phyloP scores from a whole-genome alignment of 2,888 invertebrate genomes.

The Pollenia amentaria region DNA sequence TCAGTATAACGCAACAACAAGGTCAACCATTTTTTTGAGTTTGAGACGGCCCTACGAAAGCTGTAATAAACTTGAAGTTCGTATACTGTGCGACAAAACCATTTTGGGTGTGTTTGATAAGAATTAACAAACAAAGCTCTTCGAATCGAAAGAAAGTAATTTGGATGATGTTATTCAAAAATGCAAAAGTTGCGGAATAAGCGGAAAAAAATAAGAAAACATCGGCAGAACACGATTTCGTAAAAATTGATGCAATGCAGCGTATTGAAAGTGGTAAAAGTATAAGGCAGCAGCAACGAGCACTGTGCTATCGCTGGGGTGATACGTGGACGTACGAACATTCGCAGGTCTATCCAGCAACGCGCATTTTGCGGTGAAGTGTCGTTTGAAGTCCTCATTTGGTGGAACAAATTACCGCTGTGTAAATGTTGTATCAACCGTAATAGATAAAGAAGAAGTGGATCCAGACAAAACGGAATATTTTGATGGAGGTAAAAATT shows the following conservation, averaged over 20 bases:
- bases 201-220: no score
- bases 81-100: no score
- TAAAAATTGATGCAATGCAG: not conserved
- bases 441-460: not conserved
- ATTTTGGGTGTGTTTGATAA: no score
- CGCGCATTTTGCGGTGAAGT: not conserved
- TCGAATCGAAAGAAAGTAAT: no score
- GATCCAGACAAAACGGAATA: no score
- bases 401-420: not conserved
- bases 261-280: not conserved
- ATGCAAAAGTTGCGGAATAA: no score
- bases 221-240: not conserved
- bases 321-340: not conserved
- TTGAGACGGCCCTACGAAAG: no score
- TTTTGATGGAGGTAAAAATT: not conserved
- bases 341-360: not conserved
- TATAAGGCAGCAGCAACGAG: not conserved
- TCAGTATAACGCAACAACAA: no score
- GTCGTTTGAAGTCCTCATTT: not conserved
- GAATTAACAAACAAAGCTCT: no score
- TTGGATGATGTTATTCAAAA: no score
- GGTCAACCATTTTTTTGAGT: no score
- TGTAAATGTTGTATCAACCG: not conserved
- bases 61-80: no score
- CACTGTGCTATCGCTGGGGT: slow-evolving; percentile 1